Evolutionary conservation across 92 coral and sea anemone species (phyloP).

Genomic region (Palythoa grandis): DNA sequence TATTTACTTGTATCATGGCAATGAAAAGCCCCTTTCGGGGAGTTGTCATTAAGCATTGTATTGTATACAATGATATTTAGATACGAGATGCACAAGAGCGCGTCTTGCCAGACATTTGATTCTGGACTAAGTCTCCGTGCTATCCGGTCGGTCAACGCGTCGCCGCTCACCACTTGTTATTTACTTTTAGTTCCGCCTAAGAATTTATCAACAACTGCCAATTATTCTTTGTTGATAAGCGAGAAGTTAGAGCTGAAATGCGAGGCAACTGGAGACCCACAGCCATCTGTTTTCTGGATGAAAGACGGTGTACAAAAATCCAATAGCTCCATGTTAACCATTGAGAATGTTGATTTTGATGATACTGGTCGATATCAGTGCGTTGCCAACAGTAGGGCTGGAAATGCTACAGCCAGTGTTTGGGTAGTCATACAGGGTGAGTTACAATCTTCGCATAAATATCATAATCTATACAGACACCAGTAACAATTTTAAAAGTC

Average conservation of each 20-base stretch:
- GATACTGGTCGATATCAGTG: conserved; percentile 26
- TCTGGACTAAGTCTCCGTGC: neutral
- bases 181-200: neutral
- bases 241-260: neutral
- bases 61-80: no score
- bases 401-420: neutral
- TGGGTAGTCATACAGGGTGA: conserved; percentile 29
- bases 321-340: neutral
- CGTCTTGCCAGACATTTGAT: no score
- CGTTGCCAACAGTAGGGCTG: neutral
- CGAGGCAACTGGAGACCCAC: neutral
- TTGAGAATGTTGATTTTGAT: conserved; percentile 1
- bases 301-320: neutral
- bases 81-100: no score
- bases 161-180: no score
- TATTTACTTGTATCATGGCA: no score
- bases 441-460: neutral
- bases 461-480: no score
- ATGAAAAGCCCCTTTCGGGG: no score
- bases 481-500: no score
- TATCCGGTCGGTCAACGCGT: neutral
- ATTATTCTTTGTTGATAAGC: neutral
- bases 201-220: neutral
- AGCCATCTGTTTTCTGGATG: neutral
- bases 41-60: no score